phyloP scores from a whole-genome alignment of 2,797 vertebrate species.

The Hydrocynus forskahlii region DNA sequence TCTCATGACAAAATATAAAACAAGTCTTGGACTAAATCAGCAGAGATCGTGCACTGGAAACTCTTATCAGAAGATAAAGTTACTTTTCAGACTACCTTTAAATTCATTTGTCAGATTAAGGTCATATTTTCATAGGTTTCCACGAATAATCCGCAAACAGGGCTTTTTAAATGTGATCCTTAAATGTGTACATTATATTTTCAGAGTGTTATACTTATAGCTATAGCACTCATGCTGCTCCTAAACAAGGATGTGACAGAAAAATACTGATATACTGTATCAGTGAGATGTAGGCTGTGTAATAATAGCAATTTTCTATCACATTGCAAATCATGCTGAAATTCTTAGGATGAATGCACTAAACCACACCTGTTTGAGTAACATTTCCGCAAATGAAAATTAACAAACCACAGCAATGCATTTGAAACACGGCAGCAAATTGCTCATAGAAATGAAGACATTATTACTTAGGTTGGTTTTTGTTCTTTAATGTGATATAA shows the following conservation, averaged over 20 bases:
- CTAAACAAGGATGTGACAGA: background rate
- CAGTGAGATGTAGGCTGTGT: background rate
- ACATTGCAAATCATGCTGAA: no score
- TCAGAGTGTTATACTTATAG: background rate
- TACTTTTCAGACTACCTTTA: background rate
- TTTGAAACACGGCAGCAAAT: conserved; percentile 6
- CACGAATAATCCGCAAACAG: background rate
- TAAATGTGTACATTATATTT: background rate
- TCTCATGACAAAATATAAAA: background rate
- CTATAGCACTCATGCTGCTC: background rate
- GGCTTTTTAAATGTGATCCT: background rate
- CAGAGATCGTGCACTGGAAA: background rate
- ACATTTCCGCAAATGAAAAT: conserved; percentile 18
- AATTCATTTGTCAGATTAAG: no score
- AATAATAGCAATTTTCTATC: background rate
- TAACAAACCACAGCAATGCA: conserved; percentile 21
- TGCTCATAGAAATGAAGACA: conserved; percentile 12
- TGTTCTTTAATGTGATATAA: conserved; percentile 50
- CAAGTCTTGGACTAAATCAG: background rate
- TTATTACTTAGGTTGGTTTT: conserved; percentile 42
- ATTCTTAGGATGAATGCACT: no score
- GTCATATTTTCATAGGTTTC: background rate
- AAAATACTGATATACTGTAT: background rate
- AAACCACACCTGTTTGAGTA: background rate
- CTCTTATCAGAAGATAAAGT: background rate